A percentile compares a stretch with the other conserved stretches of the same genome.
phyloP scores from a whole-genome alignment of 37 sponge, comb jelly and placozoan genomes.

The Aplysina aerophoba region DNA sequence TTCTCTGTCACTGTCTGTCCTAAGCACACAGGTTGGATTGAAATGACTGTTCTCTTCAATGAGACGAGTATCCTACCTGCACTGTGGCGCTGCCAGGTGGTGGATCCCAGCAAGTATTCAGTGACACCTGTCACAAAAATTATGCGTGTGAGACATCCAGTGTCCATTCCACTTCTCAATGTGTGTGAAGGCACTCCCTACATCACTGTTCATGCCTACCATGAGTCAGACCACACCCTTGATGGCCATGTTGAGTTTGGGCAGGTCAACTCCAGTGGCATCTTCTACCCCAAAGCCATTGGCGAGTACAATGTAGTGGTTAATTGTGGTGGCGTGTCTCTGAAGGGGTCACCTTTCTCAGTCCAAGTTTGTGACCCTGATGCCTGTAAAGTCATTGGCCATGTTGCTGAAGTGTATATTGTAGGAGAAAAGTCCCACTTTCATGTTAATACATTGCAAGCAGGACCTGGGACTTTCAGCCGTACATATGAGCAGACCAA shows the following conservation, averaged over 20 bases:
- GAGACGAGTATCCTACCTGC: slow-evolving; percentile 31
- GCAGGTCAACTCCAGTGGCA: slow-evolving; percentile 20
- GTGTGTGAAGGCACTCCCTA: slow-evolving; percentile 42
- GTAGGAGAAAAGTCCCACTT: slow-evolving; percentile 38
- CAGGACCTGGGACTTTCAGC: slow-evolving; percentile 65
- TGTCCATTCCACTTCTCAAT: background rate
- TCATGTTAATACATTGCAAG: slow-evolving; percentile 38
- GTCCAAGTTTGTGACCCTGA: slow-evolving; percentile 68
- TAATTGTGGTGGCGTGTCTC: slow-evolving; percentile 46
- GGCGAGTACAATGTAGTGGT: slow-evolving; percentile 78
- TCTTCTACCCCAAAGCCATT: slow-evolving; percentile 64
- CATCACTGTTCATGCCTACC: slow-evolving; percentile 43
- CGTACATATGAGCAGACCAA: slow-evolving; percentile 14
- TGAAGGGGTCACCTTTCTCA: slow-evolving; percentile 82
- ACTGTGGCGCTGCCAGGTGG: slow-evolving; percentile 9
- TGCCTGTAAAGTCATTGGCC: slow-evolving; percentile 40
- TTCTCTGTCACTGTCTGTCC: slow-evolving; percentile 37
- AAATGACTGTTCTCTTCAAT: slow-evolving; percentile 52
- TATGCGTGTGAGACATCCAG: background rate
- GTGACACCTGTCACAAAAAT: slow-evolving; percentile 8
- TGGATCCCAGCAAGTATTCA: slow-evolving; percentile 27
- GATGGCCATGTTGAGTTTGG: slow-evolving; percentile 49
- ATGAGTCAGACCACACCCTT: slow-evolving; percentile 44
- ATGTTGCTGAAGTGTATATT: slow-evolving; percentile 27
- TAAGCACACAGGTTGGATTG: slow-evolving; percentile 47